Evolutionary conservation across 2,888 invertebrate genomes (phyloP).

Genomic region (Schizaphis graminum): DNA sequence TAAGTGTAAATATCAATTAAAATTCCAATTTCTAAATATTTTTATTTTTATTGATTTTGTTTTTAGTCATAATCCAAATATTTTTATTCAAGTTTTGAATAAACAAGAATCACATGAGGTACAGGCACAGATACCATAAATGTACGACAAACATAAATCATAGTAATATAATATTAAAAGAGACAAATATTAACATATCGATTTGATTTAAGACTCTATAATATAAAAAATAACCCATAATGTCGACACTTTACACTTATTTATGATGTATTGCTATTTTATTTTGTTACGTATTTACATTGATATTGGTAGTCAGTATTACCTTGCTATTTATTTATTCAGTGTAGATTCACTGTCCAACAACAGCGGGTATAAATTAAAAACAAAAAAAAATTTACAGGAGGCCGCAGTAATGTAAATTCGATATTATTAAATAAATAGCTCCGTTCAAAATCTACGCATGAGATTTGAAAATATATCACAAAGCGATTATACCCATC

Average conservation of each 20-base stretch:
- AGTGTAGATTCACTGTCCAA: not conserved
- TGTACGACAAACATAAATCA: not conserved
- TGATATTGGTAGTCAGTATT: not conserved
- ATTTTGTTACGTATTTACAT: not conserved
- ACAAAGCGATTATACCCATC: not conserved
- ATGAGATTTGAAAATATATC: not conserved
- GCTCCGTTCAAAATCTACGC: not conserved
- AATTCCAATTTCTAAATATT: not conserved
- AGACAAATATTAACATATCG: not conserved
- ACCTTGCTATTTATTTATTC: not conserved
- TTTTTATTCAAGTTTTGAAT: not conserved
- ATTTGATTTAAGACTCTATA: not conserved
- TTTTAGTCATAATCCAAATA: not conserved
- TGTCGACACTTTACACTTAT: not conserved
- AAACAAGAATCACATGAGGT: not conserved
- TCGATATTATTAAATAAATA: not conserved
- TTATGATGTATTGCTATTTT: not conserved
- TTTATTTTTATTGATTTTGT: not conserved
- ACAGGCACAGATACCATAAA: not conserved
- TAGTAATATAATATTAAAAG: not conserved
- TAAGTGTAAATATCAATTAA: not conserved
- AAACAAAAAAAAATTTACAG: not conserved
- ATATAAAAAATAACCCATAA: not conserved
- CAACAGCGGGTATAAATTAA: not conserved
- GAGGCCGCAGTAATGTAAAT: not conserved